phyloP scores from a whole-genome alignment of 2,113 vertebrate species.

The Mystacornis crossleyi region DNA sequence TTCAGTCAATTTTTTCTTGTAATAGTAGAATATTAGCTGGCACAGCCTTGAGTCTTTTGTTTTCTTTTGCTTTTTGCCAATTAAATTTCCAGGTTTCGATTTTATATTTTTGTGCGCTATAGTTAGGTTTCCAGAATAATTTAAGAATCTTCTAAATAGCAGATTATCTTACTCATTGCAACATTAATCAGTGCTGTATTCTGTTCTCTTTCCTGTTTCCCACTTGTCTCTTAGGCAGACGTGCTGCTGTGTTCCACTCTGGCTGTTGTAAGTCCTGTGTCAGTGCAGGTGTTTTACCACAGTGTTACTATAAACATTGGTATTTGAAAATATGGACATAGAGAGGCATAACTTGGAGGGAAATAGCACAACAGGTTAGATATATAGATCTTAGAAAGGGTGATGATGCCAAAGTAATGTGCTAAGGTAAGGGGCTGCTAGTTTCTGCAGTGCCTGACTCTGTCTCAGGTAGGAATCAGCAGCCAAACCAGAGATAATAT shows the following conservation, averaged over 20 bases:
- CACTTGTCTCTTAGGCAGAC: not conserved
- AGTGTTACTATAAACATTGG: not conserved
- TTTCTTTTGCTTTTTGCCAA: not conserved
- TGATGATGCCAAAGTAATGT: not conserved
- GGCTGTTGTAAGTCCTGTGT: not conserved
- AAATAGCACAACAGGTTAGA: not conserved
- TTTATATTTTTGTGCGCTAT: not conserved
- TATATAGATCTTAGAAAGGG: not conserved
- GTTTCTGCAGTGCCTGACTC: not conserved
- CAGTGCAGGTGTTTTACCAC: not conserved
- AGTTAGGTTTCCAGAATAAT: not conserved
- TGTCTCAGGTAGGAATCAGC: not conserved
- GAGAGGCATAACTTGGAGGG: not conserved
- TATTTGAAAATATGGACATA: not conserved
- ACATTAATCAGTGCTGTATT: fast-evolving
- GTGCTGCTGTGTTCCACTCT: not conserved
- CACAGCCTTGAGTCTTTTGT: not conserved
- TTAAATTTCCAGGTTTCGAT: not conserved
- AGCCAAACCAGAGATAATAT: not conserved
- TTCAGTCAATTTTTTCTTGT: not conserved
- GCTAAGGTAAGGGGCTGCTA: not conserved
- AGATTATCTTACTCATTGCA: not conserved
- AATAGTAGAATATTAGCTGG: not conserved
- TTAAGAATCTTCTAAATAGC: not conserved
- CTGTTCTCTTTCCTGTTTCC: not conserved